Conservation (phyloP, 2,797 vertebrate species). For the Ctenochaetus hawaiiensis region DNA sequence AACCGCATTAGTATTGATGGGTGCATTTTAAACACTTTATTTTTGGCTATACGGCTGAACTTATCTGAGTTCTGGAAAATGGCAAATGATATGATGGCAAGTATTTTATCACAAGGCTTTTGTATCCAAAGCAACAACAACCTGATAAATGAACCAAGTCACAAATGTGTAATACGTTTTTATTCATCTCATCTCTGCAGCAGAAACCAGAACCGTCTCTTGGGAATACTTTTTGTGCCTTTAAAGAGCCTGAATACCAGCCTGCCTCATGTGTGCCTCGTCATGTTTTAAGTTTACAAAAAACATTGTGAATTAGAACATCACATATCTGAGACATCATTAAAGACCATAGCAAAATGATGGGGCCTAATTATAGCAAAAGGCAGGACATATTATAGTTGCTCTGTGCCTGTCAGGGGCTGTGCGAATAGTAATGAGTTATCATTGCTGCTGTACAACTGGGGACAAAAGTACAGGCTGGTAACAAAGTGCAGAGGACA, state of each 20-base stretch:
- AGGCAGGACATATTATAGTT: slow-evolving; percentile 51
- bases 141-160: slow-evolving; percentile 36
- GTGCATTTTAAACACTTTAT: slow-evolving; percentile 16
- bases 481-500: slow-evolving; percentile 65
- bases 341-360: slow-evolving; percentile 44
- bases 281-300: slow-evolving; percentile 17
- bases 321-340: slow-evolving; percentile 28
- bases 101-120: slow-evolving; percentile 45
- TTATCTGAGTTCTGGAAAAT: slow-evolving; percentile 40
- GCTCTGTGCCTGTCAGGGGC: slow-evolving; percentile 61
- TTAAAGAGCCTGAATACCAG: slow-evolving; percentile 6
- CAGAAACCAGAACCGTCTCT: slow-evolving; percentile 3
- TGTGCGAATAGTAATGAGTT: slow-evolving; percentile 74
- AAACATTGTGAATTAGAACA: slow-evolving; percentile 23
- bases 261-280: background rate
- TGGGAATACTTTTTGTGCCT: background rate
- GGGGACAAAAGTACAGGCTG: slow-evolving; percentile 63
- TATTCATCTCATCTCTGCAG: slow-evolving; percentile 32
- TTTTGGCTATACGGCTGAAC: slow-evolving; percentile 19
- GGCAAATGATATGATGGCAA: slow-evolving; percentile 40
- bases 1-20: slow-evolving; percentile 2
- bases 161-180: slow-evolving; percentile 8
- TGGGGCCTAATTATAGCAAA: slow-evolving; percentile 61
- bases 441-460: slow-evolving; percentile 63
- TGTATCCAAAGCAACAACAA: slow-evolving; percentile 27